Percentiles rank a stretch among this genome's conserved stretches.
These are phyloP conservation scores for Cheumatopsyche charites DNA, from an alignment of 1,140 invertebrate species.

Conservation along the genomic window DNA sequence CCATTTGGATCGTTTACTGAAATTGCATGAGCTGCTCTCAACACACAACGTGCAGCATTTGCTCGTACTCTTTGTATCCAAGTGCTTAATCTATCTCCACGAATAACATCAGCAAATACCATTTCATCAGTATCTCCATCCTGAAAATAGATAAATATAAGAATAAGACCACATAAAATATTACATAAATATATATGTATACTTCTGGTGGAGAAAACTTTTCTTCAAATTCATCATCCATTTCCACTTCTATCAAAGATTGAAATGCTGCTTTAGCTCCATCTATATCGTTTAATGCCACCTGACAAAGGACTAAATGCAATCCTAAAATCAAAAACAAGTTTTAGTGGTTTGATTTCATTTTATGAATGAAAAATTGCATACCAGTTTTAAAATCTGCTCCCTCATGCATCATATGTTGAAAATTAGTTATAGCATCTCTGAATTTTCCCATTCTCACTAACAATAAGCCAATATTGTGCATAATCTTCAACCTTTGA, in stretches of 20 bases:
- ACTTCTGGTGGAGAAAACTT: slow-evolving; percentile 34
- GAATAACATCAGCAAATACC: slow-evolving; percentile 44
- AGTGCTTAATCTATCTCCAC: slow-evolving; percentile 39
- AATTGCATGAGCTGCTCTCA: slow-evolving; percentile 42
- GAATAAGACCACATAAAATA: slow-evolving; percentile 26
- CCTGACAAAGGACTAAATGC: slow-evolving; percentile 92
- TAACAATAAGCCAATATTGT: slow-evolving; percentile 96
- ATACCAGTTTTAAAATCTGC: slow-evolving; percentile 81
- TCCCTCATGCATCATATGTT: slow-evolving; percentile 97
- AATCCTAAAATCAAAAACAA: slow-evolving; percentile 65
- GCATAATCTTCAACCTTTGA: slow-evolving; percentile 92
- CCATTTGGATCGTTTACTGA: slow-evolving; percentile 43
- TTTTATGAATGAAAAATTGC: background rate
- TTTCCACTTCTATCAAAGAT: slow-evolving; percentile 84
- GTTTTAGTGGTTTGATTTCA: slow-evolving; percentile 49
- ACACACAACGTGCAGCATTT: slow-evolving; percentile 55
- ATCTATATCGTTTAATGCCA: slow-evolving; percentile 90
- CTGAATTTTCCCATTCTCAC: slow-evolving; percentile 95
- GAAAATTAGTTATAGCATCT: slow-evolving; percentile 95
- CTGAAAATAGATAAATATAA: slow-evolving; percentile 11
- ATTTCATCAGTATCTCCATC: slow-evolving; percentile 23
- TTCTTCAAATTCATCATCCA: slow-evolving; percentile 71
- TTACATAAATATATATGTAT: background rate
- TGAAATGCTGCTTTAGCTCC: slow-evolving; percentile 94
- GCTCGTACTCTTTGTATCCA: slow-evolving; percentile 52